Base-by-base conservation (phyloP, 2,113 vertebrate species). In the Caretta caretta region DNA sequence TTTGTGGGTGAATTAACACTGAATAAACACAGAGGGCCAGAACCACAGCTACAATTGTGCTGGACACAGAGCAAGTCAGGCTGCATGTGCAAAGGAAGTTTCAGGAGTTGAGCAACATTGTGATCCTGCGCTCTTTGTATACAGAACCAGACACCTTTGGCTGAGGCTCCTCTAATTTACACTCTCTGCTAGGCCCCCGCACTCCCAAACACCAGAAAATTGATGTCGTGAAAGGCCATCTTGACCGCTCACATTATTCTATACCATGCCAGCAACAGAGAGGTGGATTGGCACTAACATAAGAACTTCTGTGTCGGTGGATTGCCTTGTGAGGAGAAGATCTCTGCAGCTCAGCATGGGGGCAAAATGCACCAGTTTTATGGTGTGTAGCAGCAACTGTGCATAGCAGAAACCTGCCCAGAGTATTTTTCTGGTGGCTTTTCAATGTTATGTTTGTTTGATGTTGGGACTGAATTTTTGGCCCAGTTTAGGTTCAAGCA, bases 31-130 rank as follows among this genome's bases (percentile, higher is more conserved):
- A 31, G 35, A 48, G 69, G 65, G 22, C 42, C 7, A 0, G 51
- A 82, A 59, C 7, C 62, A 84, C 81, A 3, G 24, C 65, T 42
- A 65, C 56, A 3, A 84, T 1, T 0, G 0, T 1, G 50, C 38
- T n/a, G 3, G 1, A 0, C 35, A 3, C 0, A 0, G 75, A 19
- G n/a, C 4, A 1, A 42, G 19, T 75, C 69, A 42, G 50, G 79
- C 9, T 3, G 46, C 6, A 24, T 14, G 7, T 25, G 35, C 48
- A 46, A 48, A 48, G 25, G 22, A 76, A 78, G 42, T 27, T 14
- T 48, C 14, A 78, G 38, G 54, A 0, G 4, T 48, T 0, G 1
- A 27, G 80, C 0, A 0, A 0, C 27, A 12, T 12, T 16, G 54
- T 62, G 22, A 13, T 20, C 24, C 24, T 57, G 53, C 76, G 65